phyloP scores from a whole-genome alignment of 2,113 vertebrate genomes.

The Syrrhaptes paradoxus region DNA sequence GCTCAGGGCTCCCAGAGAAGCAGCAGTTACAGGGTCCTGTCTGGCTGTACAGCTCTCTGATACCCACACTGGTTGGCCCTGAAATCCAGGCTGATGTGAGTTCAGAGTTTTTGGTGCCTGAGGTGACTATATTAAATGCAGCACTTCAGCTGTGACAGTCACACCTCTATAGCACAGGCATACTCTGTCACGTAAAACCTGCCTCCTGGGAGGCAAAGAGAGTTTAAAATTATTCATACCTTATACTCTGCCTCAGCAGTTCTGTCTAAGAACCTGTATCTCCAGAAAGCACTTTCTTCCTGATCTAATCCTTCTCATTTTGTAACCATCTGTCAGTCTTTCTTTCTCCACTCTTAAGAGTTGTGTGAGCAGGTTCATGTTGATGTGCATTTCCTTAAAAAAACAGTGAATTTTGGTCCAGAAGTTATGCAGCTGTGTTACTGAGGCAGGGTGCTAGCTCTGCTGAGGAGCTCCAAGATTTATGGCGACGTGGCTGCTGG shows the following conservation, averaged over 20 bases:
- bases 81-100: not conserved
- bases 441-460: not conserved
- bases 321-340: not conserved
- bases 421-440: not conserved
- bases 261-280: not conserved
- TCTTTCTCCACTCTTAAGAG: not conserved
- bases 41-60: accelerated
- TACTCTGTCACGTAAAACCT: not conserved
- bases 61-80: accelerated
- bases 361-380: not conserved
- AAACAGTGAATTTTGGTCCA: not conserved
- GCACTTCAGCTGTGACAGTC: not conserved
- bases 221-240: not conserved
- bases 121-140: not conserved
- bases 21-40: not conserved
- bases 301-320: not conserved
- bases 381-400: not conserved
- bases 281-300: not conserved
- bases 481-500: not conserved
- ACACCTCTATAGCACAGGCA: not conserved
- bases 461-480: not conserved
- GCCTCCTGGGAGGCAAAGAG: not conserved
- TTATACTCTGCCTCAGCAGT: not conserved
- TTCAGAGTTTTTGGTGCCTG: not conserved
- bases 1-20: not conserved